Evolutionary conservation across 2,113 vertebrate species (phyloP).

Genomic region (Seriola aureovittata): DNA sequence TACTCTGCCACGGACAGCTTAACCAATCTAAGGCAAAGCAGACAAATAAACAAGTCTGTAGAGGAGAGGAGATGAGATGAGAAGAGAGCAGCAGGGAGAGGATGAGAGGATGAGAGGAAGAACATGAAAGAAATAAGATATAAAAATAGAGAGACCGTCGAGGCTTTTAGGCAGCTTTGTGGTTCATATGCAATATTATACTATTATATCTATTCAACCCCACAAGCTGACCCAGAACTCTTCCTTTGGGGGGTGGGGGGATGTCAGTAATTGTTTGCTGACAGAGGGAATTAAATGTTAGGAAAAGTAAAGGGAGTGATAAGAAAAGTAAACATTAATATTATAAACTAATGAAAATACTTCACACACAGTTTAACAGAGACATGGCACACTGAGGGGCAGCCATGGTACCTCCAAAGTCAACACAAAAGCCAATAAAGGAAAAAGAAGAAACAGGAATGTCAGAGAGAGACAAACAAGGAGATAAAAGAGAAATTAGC

Average conservation of each 20-base stretch:
- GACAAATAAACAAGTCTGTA: slow-evolving; percentile 50
- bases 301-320: neutral
- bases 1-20: slow-evolving; percentile 45
- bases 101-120: neutral
- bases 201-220: neutral
- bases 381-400: neutral
- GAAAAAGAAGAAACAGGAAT: neutral
- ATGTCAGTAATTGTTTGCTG: neutral
- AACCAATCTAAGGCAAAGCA: slow-evolving; percentile 49
- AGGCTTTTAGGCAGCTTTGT: neutral
- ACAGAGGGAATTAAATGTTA: neutral
- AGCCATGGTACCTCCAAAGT: neutral
- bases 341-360: neutral
- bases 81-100: neutral
- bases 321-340: neutral
- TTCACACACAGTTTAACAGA: neutral
- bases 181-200: neutral
- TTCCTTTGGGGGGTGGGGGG: neutral
- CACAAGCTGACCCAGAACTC: neutral
- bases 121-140: slow-evolving; percentile 23
- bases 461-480: neutral
- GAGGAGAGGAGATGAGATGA: slow-evolving; percentile 1
- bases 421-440: slow-evolving; percentile 2
- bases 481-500: neutral
- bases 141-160: neutral